Conservation (phyloP, 2,888 invertebrate genomes). For the Lasioglossum villosulum region DNA sequence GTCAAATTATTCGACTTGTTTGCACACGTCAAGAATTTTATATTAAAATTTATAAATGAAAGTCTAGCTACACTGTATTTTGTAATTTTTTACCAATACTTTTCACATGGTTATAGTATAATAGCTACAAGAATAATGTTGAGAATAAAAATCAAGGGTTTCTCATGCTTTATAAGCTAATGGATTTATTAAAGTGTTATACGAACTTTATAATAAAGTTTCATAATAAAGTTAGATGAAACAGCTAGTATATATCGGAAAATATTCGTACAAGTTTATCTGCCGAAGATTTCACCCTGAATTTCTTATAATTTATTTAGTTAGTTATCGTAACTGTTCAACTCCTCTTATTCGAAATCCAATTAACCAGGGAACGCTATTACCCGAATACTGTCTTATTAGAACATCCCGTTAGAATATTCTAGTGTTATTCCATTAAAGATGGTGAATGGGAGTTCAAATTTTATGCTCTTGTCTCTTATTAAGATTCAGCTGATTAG, state of each 20-base stretch:
- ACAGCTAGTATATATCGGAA: background rate
- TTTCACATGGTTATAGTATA: background rate
- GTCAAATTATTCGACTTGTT: background rate
- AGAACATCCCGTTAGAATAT: background rate
- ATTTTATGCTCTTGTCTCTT: background rate
- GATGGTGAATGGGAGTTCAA: background rate
- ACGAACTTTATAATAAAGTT: background rate
- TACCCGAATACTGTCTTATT: background rate
- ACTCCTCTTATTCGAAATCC: background rate
- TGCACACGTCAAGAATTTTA: background rate
- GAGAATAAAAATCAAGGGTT: no score
- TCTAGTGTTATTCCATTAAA: background rate
- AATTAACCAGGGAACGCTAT: background rate
- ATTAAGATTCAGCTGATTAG: background rate
- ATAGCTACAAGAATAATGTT: background rate
- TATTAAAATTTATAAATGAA: background rate
- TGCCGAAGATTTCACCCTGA: background rate
- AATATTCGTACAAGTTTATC: background rate
- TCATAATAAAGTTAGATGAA: background rate
- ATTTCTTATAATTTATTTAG: background rate
- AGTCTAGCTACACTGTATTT: background rate
- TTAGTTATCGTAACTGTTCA: background rate
- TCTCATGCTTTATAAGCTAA: background rate
- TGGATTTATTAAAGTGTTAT: background rate
- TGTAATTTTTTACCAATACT: background rate